Base-by-base conservation (phyloP, 2,888 invertebrate genomes). In the Rhingia campestris region DNA sequence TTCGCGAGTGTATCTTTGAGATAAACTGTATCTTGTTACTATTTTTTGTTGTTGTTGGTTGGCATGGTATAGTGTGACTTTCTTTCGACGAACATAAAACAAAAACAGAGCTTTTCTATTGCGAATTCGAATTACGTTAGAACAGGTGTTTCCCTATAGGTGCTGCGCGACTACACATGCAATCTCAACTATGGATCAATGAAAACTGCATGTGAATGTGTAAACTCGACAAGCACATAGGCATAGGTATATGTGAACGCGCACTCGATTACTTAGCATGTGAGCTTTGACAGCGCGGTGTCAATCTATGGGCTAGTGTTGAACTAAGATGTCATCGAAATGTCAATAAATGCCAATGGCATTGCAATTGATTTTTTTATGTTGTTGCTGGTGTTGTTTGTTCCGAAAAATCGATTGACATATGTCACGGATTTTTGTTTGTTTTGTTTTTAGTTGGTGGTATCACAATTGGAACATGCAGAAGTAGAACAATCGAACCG, bases 11-110 rank as follows among this genome's bases (percentile, higher is more conserved):
- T 84, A 80, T 84, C 80, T 84, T 84, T 70, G 45, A 84, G 84
- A 84, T 80, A 84, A 84, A 80, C 84, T 84, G 73, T 74, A 70
- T 84, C 80, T 84, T 75, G 69, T 84, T 70, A 66, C 75, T 72
- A 58, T 74, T 39, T 41, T 63, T 70, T 58, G 33, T 67, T 41
- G 7, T 33, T n/a, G n/a, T 54, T n/a, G 47, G 32, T 32, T 33
- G 10, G 45, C 45, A 56, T 14, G 47, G n/a, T 53, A 49, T 51
- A 6, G 3, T n/a, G 39, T 67, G 45, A 39, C 33, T 53, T 73
- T 82, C 32, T 59, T 73, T 63, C 53, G 1, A 22, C 22, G 22
- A 22, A 22, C 51, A n/a, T n/a, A 43, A 35, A 69, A 80, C 1
- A 22, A 22, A 22, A 22, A 22, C 22, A 2, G 22, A 75, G 80